phyloP scores from a whole-genome alignment of 2,113 vertebrate species.

The Hydrolagus affinis region DNA sequence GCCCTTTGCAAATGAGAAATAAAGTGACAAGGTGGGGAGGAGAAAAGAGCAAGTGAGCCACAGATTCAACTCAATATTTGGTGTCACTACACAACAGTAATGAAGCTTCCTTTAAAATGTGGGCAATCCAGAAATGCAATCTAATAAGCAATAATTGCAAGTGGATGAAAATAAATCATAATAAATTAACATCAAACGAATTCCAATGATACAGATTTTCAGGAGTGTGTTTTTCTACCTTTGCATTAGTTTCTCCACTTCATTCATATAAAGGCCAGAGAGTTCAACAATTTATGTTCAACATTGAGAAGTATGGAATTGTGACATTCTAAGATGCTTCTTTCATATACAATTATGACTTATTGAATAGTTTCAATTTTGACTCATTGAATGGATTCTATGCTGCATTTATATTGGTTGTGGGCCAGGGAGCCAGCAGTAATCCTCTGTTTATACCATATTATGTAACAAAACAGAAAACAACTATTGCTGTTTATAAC shows the following conservation, averaged over 20 bases:
- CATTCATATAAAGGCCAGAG: conserved; percentile 10
- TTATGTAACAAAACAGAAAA: no score
- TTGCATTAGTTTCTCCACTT: neutral
- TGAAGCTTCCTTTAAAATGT: conserved; percentile 20
- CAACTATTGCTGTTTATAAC: no score
- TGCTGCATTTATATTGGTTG: no score
- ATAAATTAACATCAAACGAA: conserved; percentile 28
- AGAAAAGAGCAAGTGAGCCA: conserved; percentile 32
- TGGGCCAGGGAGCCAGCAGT: no score
- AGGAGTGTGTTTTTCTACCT: neutral
- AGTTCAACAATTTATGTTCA: conserved; percentile 1
- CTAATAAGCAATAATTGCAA: conserved; percentile 27
- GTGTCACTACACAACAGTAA: conserved; percentile 18
- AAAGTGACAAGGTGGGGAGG: conserved; percentile 35
- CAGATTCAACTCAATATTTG: conserved; percentile 17
- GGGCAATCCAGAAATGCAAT: conserved; percentile 22
- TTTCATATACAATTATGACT: neutral
- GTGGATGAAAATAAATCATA: conserved; percentile 27
- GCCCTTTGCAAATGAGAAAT: conserved; percentile 59
- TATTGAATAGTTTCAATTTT: neutral
- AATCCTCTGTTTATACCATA: no score
- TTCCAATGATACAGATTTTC: conserved; percentile 18
- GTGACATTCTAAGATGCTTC: no score
- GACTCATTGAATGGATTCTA: neutral
- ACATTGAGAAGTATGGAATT: no score